Evolutionary conservation across 2,888 invertebrate genomes (phyloP).

Genomic region (Neoscelio sp.): DNA sequence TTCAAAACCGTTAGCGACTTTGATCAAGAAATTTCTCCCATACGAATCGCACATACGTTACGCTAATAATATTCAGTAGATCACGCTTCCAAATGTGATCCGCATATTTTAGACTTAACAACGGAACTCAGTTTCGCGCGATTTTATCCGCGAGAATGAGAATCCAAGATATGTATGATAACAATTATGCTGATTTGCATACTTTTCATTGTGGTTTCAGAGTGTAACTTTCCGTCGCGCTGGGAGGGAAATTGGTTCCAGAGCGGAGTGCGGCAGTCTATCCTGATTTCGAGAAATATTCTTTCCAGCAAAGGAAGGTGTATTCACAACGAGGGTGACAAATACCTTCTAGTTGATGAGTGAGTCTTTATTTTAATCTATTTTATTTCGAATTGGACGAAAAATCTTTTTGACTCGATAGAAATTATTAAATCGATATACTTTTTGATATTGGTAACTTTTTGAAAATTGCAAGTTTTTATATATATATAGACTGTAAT

Average conservation of each 20-base stretch:
- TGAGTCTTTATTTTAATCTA: constrained; percentile 85
- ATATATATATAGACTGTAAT: no score
- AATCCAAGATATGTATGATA: constrained; percentile 10
- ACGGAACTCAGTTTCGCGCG: no score
- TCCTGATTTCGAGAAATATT: constrained; percentile 91
- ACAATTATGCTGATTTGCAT: constrained; percentile 53
- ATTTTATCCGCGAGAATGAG: constrained; percentile 23
- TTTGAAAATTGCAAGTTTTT: no score
- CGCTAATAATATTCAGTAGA: constrained; percentile 20
- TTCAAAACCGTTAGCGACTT: constrained; percentile 60
- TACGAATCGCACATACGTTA: constrained; percentile 16
- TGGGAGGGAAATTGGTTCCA: constrained; percentile 97
- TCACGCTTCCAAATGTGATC: constrained; percentile 22
- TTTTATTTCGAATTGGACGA: no score
- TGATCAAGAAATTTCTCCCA: constrained; percentile 47
- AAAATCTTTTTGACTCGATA: no score
- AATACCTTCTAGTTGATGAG: constrained; percentile 95
- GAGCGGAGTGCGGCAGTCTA: constrained; percentile 93
- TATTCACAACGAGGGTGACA: constrained; percentile 93
- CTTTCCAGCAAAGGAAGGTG: constrained; percentile 94
- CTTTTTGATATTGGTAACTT: no score
- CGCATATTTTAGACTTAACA: constrained; percentile 37
- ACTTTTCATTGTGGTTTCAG: constrained; percentile 80
- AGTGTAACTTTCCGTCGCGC: constrained; percentile 92
- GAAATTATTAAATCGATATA: no score